Evolutionary conservation across 2,797 vertebrate genomes (phyloP).

Genomic region (Leptoclinus maculatus): DNA sequence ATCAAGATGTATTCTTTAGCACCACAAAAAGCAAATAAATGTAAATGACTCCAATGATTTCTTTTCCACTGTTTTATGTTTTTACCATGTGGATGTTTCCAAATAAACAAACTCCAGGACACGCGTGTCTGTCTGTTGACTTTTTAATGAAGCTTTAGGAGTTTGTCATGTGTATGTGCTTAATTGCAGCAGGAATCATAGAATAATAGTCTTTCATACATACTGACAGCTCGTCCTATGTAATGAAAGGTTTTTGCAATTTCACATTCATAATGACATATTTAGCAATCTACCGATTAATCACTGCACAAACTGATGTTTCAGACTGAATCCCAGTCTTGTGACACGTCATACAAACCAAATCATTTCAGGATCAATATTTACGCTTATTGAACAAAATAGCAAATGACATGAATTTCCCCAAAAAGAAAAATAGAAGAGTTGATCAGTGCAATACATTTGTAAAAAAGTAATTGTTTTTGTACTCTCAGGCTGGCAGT

Average conservation of each 20-base stretch:
- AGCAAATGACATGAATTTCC: not conserved
- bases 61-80: slow-evolving; percentile 39
- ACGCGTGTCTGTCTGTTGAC: not conserved
- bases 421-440: slow-evolving; percentile 7
- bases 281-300: not conserved
- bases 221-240: not conserved
- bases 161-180: not conserved
- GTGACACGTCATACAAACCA: slow-evolving; percentile 31
- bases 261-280: slow-evolving; percentile 23
- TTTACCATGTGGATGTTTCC: slow-evolving; percentile 62
- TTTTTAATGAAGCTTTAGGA: slow-evolving; percentile 11
- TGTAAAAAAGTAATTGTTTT: slow-evolving; percentile 9
- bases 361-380: not conserved
- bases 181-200: not conserved
- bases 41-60: slow-evolving; percentile 35
- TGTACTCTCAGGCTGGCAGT: not conserved
- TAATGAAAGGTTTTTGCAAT: not conserved
- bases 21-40: slow-evolving; percentile 24
- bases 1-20: slow-evolving; percentile 15
- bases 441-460: slow-evolving; percentile 41
- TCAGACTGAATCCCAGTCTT: slow-evolving; percentile 34
- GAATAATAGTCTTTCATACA: slow-evolving; percentile 11
- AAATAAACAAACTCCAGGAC: slow-evolving; percentile 69
- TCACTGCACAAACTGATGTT: slow-evolving; percentile 19
- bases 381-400: slow-evolving; percentile 11